These are phyloP conservation scores for Pygoscelis antarcticus DNA, from an alignment of 2,113 vertebrate species.

Conservation along the genomic window DNA sequence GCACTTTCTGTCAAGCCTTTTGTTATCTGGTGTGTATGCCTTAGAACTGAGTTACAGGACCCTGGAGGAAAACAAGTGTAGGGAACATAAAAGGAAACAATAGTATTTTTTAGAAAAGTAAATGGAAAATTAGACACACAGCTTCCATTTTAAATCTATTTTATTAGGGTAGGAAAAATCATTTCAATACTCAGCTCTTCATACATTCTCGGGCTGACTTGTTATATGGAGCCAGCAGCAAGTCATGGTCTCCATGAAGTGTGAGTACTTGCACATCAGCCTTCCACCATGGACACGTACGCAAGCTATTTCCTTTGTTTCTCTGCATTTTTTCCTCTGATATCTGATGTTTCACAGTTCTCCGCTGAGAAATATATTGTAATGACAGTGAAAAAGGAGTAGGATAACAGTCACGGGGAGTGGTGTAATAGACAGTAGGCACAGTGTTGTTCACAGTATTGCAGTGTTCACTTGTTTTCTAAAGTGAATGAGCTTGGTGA, in stretches of 20 bases:
- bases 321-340: not conserved
- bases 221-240: not conserved
- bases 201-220: not conserved
- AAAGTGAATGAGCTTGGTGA: constrained; percentile 35
- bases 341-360: constrained; percentile 15
- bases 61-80: not conserved
- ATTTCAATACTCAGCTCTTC: not conserved
- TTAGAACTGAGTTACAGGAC: not conserved
- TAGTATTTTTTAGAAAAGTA: not conserved
- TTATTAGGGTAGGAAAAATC: not conserved
- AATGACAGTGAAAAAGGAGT: constrained; percentile 9
- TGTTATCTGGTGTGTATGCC: not conserved
- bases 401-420: not conserved
- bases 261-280: not conserved
- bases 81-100: not conserved
- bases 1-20: not conserved
- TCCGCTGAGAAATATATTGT: not conserved
- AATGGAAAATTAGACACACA: not conserved
- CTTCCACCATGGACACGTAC: not conserved
- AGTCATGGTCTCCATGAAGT: not conserved
- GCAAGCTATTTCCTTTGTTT: not conserved
- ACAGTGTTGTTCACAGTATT: constrained; percentile 26
- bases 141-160: not conserved
- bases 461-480: constrained; percentile 40
- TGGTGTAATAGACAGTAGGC: constrained; percentile 32